Percentiles rank a stretch among this genome's conserved stretches.
Conservation (phyloP, 2,797 vertebrate species). For the Squalus acanthias region DNA sequence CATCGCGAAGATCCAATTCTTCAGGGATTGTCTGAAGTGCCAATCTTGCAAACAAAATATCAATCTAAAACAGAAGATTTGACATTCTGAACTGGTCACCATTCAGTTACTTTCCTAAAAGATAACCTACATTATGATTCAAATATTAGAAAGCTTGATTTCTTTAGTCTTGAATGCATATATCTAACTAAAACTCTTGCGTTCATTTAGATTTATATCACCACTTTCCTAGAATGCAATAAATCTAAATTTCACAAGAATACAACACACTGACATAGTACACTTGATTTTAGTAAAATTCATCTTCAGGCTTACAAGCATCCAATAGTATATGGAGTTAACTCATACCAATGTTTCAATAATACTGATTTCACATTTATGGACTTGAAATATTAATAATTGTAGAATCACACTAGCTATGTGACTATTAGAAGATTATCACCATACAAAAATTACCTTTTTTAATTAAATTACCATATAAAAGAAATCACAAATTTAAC, state of each 20-base stretch:
- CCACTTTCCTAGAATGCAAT: background rate
- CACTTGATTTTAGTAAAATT: background rate
- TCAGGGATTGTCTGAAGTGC: conserved; percentile 74
- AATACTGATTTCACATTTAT: background rate
- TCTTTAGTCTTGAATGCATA: background rate
- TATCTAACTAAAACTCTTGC: background rate
- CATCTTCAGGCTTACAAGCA: background rate
- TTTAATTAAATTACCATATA: background rate
- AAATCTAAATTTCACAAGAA: background rate
- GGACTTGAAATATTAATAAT: background rate
- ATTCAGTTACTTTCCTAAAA: too few relatives aligned
- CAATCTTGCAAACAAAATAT: conserved; percentile 80
- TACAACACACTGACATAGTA: background rate
- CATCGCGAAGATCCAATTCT: conserved; percentile 74
- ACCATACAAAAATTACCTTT: background rate
- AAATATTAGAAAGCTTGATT: background rate
- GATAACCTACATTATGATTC: background rate
- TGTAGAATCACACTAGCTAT: background rate
- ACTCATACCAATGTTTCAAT: background rate
- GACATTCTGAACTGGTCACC: background rate
- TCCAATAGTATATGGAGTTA: background rate
- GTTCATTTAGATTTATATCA: conserved; percentile 14
- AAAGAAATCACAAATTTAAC: background rate
- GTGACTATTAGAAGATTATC: background rate
- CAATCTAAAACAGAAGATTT: conserved; percentile 63